Conservation (phyloP, 2,888 invertebrate species). For the Tetragnatha montana region DNA sequence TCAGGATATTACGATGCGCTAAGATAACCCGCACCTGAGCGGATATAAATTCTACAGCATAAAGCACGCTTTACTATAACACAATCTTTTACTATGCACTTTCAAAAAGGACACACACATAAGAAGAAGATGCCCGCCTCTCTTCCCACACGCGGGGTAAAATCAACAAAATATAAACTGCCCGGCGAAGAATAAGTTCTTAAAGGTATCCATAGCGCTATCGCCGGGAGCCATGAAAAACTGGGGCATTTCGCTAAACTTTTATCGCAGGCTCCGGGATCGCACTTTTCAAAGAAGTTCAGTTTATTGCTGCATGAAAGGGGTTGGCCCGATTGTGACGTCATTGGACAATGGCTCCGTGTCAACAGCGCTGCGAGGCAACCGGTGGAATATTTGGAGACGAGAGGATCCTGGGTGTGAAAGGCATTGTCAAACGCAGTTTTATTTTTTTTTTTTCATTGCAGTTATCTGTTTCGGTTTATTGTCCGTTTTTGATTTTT, state of each 20-base stretch:
- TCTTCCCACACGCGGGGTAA: neutral
- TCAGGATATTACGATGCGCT: neutral
- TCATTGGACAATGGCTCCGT: conserved; percentile 44
- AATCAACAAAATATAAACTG: conserved; percentile 8
- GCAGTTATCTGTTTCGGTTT: conserved; percentile 46
- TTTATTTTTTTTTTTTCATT: conserved; percentile 1
- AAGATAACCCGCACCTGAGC: neutral
- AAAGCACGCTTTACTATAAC: conserved; percentile 38
- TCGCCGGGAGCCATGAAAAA: conserved; percentile 45
- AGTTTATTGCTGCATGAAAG: conserved; percentile 58
- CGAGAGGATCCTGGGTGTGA: neutral
- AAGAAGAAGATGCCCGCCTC: conserved; percentile 17
- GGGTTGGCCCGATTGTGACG: conserved; percentile 57
- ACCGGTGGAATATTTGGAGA: conserved; percentile 8
- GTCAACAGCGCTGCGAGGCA: conserved; percentile 55
- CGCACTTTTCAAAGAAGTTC: conserved; percentile 54
- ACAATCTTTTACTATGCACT: conserved; percentile 22
- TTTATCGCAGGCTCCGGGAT: conserved; percentile 55
- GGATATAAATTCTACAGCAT: conserved; percentile 5
- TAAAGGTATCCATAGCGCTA: conserved; percentile 51
- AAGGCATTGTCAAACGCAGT: conserved; percentile 34
- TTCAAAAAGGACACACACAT: conserved; percentile 15
- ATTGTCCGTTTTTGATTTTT: conserved; percentile 48
- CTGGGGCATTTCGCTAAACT: conserved; percentile 38
- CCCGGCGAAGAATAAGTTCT: conserved; percentile 32